These are phyloP conservation scores for Andrena flavipes DNA, from an alignment of 2,888 invertebrate genomes.

Conservation along the genomic window DNA sequence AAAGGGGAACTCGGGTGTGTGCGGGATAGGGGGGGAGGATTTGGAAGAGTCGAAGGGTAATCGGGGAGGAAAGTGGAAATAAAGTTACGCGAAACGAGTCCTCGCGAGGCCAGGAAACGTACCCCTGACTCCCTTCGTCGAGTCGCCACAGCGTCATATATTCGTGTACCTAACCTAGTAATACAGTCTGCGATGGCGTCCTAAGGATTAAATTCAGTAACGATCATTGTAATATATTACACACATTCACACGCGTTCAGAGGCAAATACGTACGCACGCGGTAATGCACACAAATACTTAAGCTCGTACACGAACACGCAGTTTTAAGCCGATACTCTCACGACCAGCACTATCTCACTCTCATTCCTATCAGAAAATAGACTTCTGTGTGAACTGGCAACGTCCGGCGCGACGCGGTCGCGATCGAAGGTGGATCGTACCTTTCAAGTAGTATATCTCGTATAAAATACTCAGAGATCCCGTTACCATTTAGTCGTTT, in stretches of 20 bases:
- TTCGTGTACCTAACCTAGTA: slow-evolving; percentile 77
- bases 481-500: slow-evolving; percentile 26
- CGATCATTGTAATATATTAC: slow-evolving; percentile 81
- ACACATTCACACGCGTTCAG: slow-evolving; percentile 80
- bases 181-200: slow-evolving; percentile 83
- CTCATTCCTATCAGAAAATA: slow-evolving; percentile 64
- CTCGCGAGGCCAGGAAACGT: slow-evolving; percentile 14
- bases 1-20: neutral
- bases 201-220: slow-evolving; percentile 81
- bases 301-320: slow-evolving; percentile 69
- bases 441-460: slow-evolving; percentile 36
- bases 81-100: slow-evolving; percentile 36
- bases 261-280: slow-evolving; percentile 70
- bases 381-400: slow-evolving; percentile 41
- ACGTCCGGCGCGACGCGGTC: slow-evolving; percentile 24
- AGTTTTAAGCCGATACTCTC: slow-evolving; percentile 67
- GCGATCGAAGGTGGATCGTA: slow-evolving; percentile 29
- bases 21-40: too few species aligned
- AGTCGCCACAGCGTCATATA: slow-evolving; percentile 79
- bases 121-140: slow-evolving; percentile 58
- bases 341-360: slow-evolving; percentile 43
- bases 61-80: slow-evolving; percentile 18
- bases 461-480: slow-evolving; percentile 58
- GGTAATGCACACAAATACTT: slow-evolving; percentile 66
- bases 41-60: too few species aligned